These are phyloP conservation scores for Stylophora pistillata DNA, from an alignment of 64 coral and sea anemone species.

Conservation along the genomic window DNA sequence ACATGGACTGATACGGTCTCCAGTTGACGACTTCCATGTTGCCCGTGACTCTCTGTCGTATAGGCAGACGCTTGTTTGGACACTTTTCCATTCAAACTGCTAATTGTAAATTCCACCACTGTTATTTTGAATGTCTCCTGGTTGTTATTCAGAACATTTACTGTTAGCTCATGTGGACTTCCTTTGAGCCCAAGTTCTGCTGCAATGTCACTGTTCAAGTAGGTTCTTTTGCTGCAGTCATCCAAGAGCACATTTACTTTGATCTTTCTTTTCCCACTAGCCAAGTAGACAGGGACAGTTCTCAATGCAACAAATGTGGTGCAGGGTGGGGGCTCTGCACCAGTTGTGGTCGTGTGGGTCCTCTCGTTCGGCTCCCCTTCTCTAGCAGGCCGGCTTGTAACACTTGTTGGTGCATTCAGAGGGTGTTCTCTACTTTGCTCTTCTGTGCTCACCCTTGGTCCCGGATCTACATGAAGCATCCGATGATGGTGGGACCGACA, in stretches of 20 bases:
- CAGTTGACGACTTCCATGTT: conserved; percentile 65
- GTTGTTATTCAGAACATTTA: too few relatives aligned
- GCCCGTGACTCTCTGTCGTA: conserved; percentile 52
- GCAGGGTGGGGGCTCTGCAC: background rate
- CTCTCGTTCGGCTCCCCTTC: conserved; percentile 54
- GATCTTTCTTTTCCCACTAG: too few relatives aligned
- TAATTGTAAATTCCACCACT: too few relatives aligned
- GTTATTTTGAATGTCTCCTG: too few relatives aligned
- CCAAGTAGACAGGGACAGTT: conserved; percentile 41
- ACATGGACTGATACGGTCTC: conserved; percentile 36
- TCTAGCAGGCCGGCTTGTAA: background rate
- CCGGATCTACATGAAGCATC: conserved; percentile 1
- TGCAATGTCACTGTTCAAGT: conserved; percentile 34
- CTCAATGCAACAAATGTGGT: conserved; percentile 30
- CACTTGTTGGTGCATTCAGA: background rate
- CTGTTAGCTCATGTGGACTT: conserved; percentile 9
- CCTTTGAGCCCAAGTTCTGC: conserved; percentile 41
- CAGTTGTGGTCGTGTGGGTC: conserved; percentile 26
- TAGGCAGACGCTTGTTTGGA: conserved; percentile 18
- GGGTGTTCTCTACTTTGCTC: background rate
- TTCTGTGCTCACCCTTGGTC: background rate
- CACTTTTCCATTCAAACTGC: too few relatives aligned
- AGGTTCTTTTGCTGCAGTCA: conserved; percentile 44
- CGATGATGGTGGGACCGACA: conserved; percentile 12
- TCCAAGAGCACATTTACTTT: conserved; percentile 43